These are phyloP conservation scores for Chrysolina oricalcia DNA, from an alignment of 2,888 invertebrate species.

Conservation along the genomic window DNA sequence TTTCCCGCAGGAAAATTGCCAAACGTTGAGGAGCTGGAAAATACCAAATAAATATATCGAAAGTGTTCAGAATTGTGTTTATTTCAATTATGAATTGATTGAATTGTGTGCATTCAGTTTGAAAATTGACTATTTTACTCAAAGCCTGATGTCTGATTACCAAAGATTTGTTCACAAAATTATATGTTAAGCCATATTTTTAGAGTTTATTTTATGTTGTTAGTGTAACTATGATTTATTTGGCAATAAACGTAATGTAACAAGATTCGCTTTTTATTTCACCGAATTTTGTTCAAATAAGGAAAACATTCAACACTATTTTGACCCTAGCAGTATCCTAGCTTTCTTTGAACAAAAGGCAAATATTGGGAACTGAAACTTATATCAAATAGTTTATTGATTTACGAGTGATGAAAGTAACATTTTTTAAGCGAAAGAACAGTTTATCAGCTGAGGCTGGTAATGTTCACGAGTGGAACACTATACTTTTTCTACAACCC, in stretches of 20 bases:
- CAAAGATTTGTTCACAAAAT: conserved; percentile 34
- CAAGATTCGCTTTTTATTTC: neutral
- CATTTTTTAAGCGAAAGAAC: too few species aligned
- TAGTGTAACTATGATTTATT: conserved; percentile 23
- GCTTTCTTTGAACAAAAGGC: too few species aligned
- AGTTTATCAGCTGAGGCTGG: too few species aligned
- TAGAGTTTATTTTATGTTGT: conserved; percentile 36
- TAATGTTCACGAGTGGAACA: too few species aligned
- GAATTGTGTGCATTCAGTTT: conserved; percentile 12
- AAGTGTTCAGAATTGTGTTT: conserved; percentile 15
- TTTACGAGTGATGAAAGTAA: too few species aligned
- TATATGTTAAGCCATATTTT: conserved; percentile 20
- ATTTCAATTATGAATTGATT: neutral
- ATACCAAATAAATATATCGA: conserved; percentile 11
- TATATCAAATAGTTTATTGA: too few species aligned
- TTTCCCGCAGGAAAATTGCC: neutral
- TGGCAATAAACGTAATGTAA: conserved; percentile 15
- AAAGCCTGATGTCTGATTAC: conserved; percentile 22
- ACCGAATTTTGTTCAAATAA: neutral
- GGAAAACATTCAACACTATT: too few species aligned
- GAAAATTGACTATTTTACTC: conserved; percentile 2
- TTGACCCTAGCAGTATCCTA: neutral
- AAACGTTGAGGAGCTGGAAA: conserved; percentile 8
- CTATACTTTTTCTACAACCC: too few species aligned
- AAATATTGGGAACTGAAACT: too few species aligned